Base-by-base conservation (phyloP, 2,888 invertebrate genomes). In the Lepidochrysops patricia region DNA sequence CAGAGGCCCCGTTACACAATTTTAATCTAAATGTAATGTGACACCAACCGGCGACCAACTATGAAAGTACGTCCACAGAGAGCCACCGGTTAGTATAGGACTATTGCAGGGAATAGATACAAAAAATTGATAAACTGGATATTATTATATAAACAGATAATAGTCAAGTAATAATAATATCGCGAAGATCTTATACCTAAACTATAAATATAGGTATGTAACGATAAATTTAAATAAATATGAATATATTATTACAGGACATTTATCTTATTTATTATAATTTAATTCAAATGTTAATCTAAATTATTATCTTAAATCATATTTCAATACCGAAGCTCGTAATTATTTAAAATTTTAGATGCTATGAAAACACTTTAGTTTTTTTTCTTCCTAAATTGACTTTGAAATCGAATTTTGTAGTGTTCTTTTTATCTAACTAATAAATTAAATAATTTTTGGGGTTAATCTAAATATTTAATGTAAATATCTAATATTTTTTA, bases 241-340 rank as follows among this genome's bases (percentile, higher is more conserved):
- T 32, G 32, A 29, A 54, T 12, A 32, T 32, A 23, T 25, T 32
- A 23, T 25, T 49, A 54, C 19, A 29, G 3, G 54, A 15, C 54
- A 29, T 32, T 29, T 54, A 54, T 54, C 54, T 54, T 54, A 54
- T 54, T 54, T 54, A 32, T 54, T 12, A 19, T 32, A 32, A 54
- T 54, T 12, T 4, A 32, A 54, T 54, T 26, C 13, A 3, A 52
- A 52, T 52, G 19, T 29, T 29, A 43, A 27, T 3, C 15, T 13
- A 27, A 27, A 52, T 26, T 52, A 52, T 52, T 52, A 52, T 27
- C 23, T 15, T 4, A 52, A 27, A 52, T 27, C 13, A 27, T 26
- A 26, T 26, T 26, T 52, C 15, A 27, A 26, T 27, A 15, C 27
- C 27, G 27, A 29, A 27, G 19, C 43, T 7, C 7, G 15, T 7